These are phyloP conservation scores for Nothoprocta perdicaria DNA, from an alignment of 2,113 vertebrate species.

Conservation along the genomic window DNA sequence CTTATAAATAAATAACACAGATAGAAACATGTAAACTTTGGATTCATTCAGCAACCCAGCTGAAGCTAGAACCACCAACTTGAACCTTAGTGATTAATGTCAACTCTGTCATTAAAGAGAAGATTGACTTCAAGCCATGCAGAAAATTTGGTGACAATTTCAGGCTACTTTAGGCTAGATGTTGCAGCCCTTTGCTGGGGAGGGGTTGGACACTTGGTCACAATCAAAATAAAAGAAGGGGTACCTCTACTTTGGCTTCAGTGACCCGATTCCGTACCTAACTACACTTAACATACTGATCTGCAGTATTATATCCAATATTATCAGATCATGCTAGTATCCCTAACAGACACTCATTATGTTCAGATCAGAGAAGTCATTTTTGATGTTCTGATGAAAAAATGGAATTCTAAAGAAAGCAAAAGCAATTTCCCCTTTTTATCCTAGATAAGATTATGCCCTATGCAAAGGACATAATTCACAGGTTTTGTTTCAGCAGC, in stretches of 20 bases:
- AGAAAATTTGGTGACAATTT: not conserved
- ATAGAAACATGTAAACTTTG: not conserved
- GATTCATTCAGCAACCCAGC: not conserved
- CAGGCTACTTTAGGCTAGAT: not conserved
- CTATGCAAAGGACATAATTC: not conserved
- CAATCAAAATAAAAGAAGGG: not conserved
- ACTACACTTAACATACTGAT: not conserved
- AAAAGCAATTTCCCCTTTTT: not conserved
- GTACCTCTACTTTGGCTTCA: not conserved
- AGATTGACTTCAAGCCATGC: not conserved
- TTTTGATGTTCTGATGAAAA: not conserved
- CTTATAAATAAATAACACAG: not conserved
- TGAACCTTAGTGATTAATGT: not conserved
- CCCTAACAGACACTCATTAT: not conserved
- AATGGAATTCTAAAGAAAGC: not conserved
- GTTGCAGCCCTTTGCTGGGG: not conserved
- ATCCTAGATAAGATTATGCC: too few relatives aligned
- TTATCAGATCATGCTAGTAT: not conserved
- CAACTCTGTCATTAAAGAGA: not conserved
- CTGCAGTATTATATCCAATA: not conserved
- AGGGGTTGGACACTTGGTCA: not conserved
- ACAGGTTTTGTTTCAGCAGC: conserved; percentile 1
- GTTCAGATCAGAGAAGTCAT: not conserved
- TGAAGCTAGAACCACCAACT: not conserved
- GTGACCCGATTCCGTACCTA: not conserved